Percentiles rank a stretch among this genome's conserved stretches.
Conservation (phyloP, 2,888 invertebrate genomes). For the Imbricaverruca yamaguchii region DNA sequence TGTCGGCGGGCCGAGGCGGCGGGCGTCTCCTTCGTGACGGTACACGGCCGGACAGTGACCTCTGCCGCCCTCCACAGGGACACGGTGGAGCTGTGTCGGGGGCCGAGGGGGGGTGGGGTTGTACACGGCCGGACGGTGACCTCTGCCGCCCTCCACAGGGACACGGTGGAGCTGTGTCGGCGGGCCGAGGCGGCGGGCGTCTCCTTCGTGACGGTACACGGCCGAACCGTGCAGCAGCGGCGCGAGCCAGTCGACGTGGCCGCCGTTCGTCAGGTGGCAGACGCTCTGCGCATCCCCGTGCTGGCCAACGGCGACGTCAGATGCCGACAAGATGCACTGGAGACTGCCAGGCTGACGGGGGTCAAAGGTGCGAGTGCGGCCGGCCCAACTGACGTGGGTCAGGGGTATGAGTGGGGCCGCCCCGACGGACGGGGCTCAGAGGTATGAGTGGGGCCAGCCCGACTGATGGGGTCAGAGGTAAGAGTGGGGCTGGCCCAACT, state of each 20-base stretch:
- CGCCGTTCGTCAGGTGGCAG: constrained; percentile 62
- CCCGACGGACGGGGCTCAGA: too few relatives aligned
- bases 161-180: constrained; percentile 69
- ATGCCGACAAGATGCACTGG: constrained; percentile 59
- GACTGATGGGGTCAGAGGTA: too few relatives aligned
- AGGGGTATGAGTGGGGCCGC: too few relatives aligned
- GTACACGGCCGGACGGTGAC: constrained; percentile 83
- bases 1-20: constrained; percentile 71
- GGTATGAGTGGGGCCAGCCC: too few relatives aligned
- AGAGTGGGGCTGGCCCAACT: too few relatives aligned
- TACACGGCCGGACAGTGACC: constrained; percentile 81
- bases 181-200: constrained; percentile 77
- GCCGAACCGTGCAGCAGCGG: constrained; percentile 75
- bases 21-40: constrained; percentile 78
- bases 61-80: too few relatives aligned
- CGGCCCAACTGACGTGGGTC: background rate
- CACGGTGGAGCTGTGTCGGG: constrained; percentile 71
- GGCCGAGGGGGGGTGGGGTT: constrained; percentile 77
- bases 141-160: constrained; percentile 38
- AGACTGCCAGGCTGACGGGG: constrained; percentile 58
- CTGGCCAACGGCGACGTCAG: constrained; percentile 89
- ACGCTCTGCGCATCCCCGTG: constrained; percentile 67
- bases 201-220: constrained; percentile 84
- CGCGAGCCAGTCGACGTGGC: constrained; percentile 55
- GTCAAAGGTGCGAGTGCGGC: constrained; percentile 49